These are phyloP conservation scores for Rhinolophus sinicus DNA, from an alignment of 2,113 vertebrate species.

Conservation along the genomic window DNA sequence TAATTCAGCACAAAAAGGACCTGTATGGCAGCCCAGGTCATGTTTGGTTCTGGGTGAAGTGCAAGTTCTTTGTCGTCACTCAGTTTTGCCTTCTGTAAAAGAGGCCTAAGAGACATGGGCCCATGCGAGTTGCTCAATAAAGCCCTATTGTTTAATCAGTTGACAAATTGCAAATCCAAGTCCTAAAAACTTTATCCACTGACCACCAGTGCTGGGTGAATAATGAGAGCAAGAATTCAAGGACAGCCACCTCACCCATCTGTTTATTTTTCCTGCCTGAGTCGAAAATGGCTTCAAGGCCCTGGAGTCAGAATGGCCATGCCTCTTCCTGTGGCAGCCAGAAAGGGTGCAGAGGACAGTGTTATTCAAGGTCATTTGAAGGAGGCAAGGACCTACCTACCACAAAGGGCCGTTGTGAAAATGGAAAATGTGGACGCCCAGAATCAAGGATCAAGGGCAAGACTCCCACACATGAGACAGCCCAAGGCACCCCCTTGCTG, in stretches of 20 bases:
- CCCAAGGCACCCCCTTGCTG: neutral
- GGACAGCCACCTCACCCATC: neutral
- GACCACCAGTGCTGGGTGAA: neutral
- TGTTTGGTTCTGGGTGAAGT: neutral
- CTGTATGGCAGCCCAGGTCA: accelerated
- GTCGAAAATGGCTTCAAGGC: slow-evolving; percentile 37
- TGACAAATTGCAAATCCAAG: neutral
- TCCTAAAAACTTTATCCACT: neutral
- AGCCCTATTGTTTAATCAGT: neutral
- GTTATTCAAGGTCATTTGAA: slow-evolving; percentile 56
- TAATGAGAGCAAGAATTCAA: neutral
- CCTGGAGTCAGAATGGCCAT: neutral
- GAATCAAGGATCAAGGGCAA: neutral
- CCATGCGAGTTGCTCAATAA: neutral
- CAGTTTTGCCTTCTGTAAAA: neutral
- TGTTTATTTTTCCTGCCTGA: slow-evolving; percentile 67
- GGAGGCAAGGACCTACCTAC: neutral
- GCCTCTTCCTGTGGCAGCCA: slow-evolving; percentile 19
- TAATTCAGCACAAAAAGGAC: neutral
- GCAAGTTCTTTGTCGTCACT: neutral
- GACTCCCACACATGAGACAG: neutral
- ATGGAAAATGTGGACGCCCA: neutral
- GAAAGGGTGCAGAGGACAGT: slow-evolving; percentile 23
- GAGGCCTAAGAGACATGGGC: neutral
- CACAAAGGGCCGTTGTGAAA: slow-evolving; percentile 58